Percentiles rank a stretch among this genome's conserved stretches.
Conservation (phyloP, 2,888 invertebrate genomes). For the Tiphia femorata region DNA sequence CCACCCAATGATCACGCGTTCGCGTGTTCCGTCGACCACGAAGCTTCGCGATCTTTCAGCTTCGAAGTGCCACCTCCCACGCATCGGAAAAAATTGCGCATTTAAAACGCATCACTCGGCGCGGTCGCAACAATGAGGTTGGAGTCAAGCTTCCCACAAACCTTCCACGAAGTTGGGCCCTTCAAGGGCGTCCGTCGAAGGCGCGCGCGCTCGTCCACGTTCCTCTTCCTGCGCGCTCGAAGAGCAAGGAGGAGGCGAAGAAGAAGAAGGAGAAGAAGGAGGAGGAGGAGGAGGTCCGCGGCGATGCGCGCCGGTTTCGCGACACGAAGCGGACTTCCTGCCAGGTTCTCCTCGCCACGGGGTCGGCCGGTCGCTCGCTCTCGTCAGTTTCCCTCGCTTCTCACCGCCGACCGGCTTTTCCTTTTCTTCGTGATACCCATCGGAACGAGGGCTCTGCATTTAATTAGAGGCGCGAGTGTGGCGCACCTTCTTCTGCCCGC, state of each 20-base stretch:
- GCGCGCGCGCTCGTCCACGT: not conserved
- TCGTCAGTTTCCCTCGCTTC: constrained; percentile 45
- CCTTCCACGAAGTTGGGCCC: not conserved
- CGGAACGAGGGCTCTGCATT: constrained; percentile 45
- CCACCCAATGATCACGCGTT: no score
- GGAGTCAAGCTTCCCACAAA: no score
- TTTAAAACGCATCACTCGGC: no score
- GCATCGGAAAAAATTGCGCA: no score
- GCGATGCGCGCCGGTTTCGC: constrained; percentile 41
- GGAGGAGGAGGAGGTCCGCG: no score
- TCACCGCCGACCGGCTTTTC: constrained; percentile 47
- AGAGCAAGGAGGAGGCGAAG: no score
- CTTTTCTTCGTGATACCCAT: constrained; percentile 52
- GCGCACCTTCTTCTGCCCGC: not conserved
- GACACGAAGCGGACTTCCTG: constrained; percentile 56
- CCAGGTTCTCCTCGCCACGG: constrained; percentile 11
- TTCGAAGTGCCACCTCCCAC: no score
- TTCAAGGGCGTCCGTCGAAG: not conserved
- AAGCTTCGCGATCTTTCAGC: no score
- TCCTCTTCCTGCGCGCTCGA: no score
- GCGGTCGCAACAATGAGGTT: no score
- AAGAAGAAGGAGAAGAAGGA: no score
- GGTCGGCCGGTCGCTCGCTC: constrained; percentile 2
- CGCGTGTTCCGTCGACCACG: no score
- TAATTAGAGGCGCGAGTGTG: constrained; percentile 43